Percentiles rank a stretch among this genome's conserved stretches.
phyloP scores from a whole-genome alignment of 35 echinoderm and acorn worm genomes.

The Apostichopus californicus region DNA sequence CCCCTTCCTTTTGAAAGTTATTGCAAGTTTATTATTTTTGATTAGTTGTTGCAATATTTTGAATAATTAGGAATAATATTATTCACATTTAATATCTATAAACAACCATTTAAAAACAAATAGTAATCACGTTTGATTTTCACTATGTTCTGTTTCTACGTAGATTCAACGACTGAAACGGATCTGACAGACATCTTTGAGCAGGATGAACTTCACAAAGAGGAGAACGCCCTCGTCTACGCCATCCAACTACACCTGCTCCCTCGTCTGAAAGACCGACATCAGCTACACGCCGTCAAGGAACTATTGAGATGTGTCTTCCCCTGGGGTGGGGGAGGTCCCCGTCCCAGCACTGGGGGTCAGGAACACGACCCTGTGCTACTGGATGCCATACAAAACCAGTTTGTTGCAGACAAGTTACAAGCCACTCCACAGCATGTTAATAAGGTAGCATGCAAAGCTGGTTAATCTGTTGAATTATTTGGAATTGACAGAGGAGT shows the following conservation, averaged over 20 bases:
- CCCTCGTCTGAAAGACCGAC: constrained; percentile 27
- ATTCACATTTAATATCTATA: too few species aligned
- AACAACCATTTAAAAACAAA: too few species aligned
- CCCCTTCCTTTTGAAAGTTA: too few species aligned
- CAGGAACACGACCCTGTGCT: constrained; percentile 89
- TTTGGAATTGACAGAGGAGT: too few species aligned
- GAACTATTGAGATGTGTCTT: constrained; percentile 81
- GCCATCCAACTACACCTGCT: constrained; percentile 68
- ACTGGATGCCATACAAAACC: constrained; percentile 88
- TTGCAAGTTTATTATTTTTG: too few species aligned
- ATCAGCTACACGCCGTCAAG: constrained; percentile 52
- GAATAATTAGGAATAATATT: not conserved
- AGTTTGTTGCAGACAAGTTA: constrained; percentile 91
- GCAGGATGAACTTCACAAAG: constrained; percentile 82
- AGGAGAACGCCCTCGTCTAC: constrained; percentile 80
- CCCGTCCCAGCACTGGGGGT: constrained; percentile 41
- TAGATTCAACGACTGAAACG: not conserved
- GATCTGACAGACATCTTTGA: constrained; percentile 45
- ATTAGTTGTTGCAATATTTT: too few species aligned
- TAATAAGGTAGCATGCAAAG: constrained; percentile 62
- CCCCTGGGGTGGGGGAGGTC: constrained; percentile 72
- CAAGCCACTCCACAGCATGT: constrained; percentile 97
- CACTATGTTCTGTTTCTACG: not conserved
- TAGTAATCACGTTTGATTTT: too few species aligned
- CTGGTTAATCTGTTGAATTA: too few species aligned